Percentiles rank a stretch among this genome's conserved stretches.
Evolutionary conservation across 2,888 invertebrate species (phyloP).

Genomic region (Atethmia centrago): DNA sequence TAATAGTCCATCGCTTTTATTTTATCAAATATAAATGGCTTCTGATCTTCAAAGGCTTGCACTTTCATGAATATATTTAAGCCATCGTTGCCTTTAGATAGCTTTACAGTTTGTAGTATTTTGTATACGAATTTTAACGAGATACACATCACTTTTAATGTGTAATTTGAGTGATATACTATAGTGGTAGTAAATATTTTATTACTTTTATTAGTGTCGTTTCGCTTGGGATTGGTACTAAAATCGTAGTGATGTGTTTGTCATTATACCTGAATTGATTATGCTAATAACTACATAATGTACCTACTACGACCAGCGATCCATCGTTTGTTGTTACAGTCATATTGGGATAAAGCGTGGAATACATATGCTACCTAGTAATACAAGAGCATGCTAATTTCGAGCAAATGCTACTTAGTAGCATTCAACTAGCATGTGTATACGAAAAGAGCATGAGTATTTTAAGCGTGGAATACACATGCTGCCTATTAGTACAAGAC

Average conservation of each 20-base stretch:
- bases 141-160: neutral
- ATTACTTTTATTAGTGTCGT: slow-evolving; percentile 12
- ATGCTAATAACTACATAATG: no score
- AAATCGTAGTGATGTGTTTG: slow-evolving; percentile 19
- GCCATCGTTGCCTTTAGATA: slow-evolving; percentile 12
- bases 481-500: no score
- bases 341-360: no score
- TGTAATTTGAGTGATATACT: slow-evolving; percentile 2
- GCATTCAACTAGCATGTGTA: no score
- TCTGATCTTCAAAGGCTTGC: slow-evolving; percentile 35
- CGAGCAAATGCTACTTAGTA: no score
- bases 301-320: no score
- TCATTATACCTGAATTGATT: slow-evolving; percentile 8
- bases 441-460: no score
- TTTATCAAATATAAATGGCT: slow-evolving; percentile 21
- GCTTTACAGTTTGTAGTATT: slow-evolving; percentile 12
- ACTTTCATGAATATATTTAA: slow-evolving; percentile 44
- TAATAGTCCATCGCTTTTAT: slow-evolving; percentile 21
- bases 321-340: no score
- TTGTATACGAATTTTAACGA: slow-evolving; percentile 24
- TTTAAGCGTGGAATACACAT: no score
- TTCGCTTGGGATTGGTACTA: slow-evolving; percentile 23
- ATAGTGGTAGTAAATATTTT: neutral
- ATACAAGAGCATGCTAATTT: no score
- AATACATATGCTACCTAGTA: no score